These are phyloP conservation scores for Philypnodon macrostomus DNA, from an alignment of 2,797 vertebrate genomes.

Conservation along the genomic window DNA sequence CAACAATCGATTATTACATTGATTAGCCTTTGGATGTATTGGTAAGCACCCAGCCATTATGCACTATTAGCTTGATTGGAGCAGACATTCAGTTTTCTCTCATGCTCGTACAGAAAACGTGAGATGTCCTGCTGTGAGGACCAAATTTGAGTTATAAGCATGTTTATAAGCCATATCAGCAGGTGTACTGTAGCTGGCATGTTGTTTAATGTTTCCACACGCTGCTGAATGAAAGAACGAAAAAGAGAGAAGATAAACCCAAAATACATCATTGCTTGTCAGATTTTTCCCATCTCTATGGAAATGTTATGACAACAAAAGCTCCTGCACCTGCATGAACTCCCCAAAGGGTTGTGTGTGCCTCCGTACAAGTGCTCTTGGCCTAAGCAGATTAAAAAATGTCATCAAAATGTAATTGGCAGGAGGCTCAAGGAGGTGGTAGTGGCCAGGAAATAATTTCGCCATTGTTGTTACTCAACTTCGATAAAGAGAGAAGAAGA, in stretches of 20 bases:
- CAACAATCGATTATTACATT: no score
- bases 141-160: no score
- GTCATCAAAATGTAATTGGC: slow-evolving; percentile 59
- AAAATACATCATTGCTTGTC: slow-evolving; percentile 29
- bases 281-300: slow-evolving; percentile 41
- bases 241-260: slow-evolving; percentile 12
- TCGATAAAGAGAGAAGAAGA: slow-evolving; percentile 40
- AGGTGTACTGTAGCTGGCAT: not conserved
- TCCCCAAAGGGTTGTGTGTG: slow-evolving; percentile 11
- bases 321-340: slow-evolving; percentile 57
- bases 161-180: no score
- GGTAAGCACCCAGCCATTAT: no score
- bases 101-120: no score
- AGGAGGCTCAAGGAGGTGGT: slow-evolving; percentile 26
- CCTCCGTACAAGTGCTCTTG: slow-evolving; percentile 32
- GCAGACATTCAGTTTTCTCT: no score
- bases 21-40: no score
- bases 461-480: slow-evolving; percentile 43
- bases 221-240: slow-evolving; percentile 12
- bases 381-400: slow-evolving; percentile 60
- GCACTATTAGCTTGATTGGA: no score
- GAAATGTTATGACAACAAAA: slow-evolving; percentile 66
- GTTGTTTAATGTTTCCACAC: not conserved
- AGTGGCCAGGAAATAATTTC: slow-evolving; percentile 54
- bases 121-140: no score